A percentile compares a stretch with the other conserved stretches of the same genome.
Conservation (phyloP, 2,888 invertebrate species). For the Odontocerum albicorne region DNA sequence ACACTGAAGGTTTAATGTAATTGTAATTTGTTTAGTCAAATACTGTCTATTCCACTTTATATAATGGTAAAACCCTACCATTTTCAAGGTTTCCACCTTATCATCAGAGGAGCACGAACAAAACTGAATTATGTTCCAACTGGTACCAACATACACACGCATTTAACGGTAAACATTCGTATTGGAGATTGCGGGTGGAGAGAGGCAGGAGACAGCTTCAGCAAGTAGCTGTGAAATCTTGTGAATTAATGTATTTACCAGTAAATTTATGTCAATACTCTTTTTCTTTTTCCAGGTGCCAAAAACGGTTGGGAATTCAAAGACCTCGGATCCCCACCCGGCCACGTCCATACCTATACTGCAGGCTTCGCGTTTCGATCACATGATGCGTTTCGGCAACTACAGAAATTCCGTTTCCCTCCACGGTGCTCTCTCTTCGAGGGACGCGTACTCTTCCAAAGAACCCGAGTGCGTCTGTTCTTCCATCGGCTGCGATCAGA, state of each 20-base stretch:
- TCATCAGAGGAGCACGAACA: too few species aligned
- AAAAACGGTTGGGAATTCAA: constrained; percentile 7
- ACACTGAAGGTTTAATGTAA: too few species aligned
- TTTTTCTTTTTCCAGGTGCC: neutral
- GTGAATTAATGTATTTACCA: neutral
- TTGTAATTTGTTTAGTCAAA: too few species aligned
- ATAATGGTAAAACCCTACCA: too few species aligned
- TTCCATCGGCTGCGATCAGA: constrained; percentile 25
- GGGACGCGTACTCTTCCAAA: constrained; percentile 36
- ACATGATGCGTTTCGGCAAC: constrained; percentile 37
- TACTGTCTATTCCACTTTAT: too few species aligned
- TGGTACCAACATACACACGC: too few species aligned
- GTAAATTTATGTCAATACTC: neutral
- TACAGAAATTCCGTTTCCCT: constrained; percentile 54
- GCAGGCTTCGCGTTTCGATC: constrained; percentile 54
- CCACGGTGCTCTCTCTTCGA: constrained; percentile 40
- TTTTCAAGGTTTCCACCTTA: too few species aligned
- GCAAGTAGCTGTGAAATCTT: too few species aligned
- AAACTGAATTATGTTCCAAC: too few species aligned
- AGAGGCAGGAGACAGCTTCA: too few species aligned
- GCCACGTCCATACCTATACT: constrained; percentile 55
- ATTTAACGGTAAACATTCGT: too few species aligned
- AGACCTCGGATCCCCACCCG: constrained; percentile 28
- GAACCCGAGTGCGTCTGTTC: constrained; percentile 23
- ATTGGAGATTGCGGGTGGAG: too few species aligned